Conservation (phyloP, 2,888 invertebrate genomes). For the Gymnosoma rotundatum region DNA sequence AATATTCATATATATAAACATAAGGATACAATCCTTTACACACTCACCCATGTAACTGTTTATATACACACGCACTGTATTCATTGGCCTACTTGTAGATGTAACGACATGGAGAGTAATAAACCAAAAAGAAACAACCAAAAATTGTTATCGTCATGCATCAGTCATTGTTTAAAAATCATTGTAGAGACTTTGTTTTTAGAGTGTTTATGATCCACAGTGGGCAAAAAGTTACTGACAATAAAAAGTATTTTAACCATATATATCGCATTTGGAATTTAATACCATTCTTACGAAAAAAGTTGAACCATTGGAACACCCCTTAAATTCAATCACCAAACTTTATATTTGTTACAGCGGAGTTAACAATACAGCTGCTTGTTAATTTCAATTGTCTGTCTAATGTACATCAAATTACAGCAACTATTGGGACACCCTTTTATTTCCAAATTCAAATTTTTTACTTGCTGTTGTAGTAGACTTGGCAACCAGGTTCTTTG, state of each 20-base stretch:
- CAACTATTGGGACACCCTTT: no score
- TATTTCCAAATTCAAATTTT: no score
- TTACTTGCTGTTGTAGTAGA: no score
- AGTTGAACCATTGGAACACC: no score
- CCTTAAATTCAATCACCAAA: no score
- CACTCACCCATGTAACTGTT: slow-evolving; percentile 33
- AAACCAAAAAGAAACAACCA: slow-evolving; percentile 36
- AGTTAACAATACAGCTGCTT: no score
- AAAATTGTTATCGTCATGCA: slow-evolving; percentile 59
- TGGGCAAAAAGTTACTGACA: not conserved
- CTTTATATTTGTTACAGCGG: no score
- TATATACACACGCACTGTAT: slow-evolving; percentile 22
- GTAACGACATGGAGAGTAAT: slow-evolving; percentile 25
- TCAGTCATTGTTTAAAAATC: slow-evolving; percentile 63
- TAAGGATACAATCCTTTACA: slow-evolving; percentile 45
- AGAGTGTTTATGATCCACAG: slow-evolving; percentile 7
- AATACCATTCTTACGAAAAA: no score
- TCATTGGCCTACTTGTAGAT: not conserved
- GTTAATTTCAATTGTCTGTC: no score
- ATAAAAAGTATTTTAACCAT: not conserved
- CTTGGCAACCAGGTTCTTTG: no score
- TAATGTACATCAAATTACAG: no score
- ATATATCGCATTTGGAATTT: not conserved
- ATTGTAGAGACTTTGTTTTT: slow-evolving; percentile 39
- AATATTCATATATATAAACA: slow-evolving; percentile 46